These are phyloP conservation scores for Gambusia affinis DNA, from an alignment of 2,113 vertebrate species.

Conservation along the genomic window DNA sequence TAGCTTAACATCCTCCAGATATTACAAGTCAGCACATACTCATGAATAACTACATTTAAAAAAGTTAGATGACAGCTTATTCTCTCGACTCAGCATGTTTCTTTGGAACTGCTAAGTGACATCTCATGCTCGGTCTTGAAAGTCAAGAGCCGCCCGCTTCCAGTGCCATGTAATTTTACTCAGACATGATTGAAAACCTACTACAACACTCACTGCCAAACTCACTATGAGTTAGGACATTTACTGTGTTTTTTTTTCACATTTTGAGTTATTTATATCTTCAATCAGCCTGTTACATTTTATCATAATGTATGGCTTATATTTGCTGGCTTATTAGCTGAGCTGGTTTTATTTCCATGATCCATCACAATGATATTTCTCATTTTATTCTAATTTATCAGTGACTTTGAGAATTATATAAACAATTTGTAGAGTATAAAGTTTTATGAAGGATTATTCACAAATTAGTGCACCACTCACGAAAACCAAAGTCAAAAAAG, in stretches of 20 bases:
- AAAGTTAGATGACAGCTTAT: conserved; percentile 48
- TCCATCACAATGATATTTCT: background rate
- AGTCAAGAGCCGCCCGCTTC: conserved; percentile 1
- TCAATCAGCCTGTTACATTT: background rate
- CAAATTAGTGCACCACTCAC: no score
- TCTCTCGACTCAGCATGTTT: conserved; percentile 52
- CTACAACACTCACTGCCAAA: background rate
- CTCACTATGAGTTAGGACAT: conserved; percentile 6
- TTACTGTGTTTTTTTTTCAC: background rate
- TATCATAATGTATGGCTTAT: background rate
- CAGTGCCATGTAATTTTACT: conserved; percentile 21
- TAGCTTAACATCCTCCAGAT: background rate
- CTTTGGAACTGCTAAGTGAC: conserved; percentile 50
- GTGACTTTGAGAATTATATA: background rate
- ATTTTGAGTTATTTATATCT: background rate
- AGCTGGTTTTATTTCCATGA: no score
- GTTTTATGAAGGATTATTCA: no score
- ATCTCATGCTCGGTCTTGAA: background rate
- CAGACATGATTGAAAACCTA: conserved; percentile 52
- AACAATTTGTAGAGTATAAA: no score
- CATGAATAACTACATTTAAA: conserved; percentile 15
- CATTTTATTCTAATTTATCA: background rate
- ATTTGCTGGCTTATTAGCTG: background rate
- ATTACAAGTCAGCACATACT: conserved; percentile 7
- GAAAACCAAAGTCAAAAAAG: no score